phyloP scores from a whole-genome alignment of 2,113 vertebrate genomes.

The Dasypus novemcinctus region DNA sequence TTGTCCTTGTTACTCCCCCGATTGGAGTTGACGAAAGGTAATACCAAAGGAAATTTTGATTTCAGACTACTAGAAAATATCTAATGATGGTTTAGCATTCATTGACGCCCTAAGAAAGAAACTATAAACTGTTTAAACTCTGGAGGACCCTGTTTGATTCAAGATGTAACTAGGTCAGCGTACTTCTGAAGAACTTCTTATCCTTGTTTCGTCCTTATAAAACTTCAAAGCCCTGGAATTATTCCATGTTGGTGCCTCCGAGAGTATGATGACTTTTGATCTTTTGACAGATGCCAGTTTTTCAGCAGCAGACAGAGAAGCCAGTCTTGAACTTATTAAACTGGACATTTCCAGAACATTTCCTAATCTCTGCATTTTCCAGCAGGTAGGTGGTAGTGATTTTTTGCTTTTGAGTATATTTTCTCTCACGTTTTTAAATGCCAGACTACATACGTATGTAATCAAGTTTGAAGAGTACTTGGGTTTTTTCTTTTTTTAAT shows the following conservation, averaged over 20 bases:
- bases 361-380: conserved; percentile 96
- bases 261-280: neutral
- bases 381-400: conserved; percentile 87
- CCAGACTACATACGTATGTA: neutral
- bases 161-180: no score
- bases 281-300: conserved; percentile 87
- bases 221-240: accelerated
- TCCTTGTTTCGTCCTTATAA: accelerated
- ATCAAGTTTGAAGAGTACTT: neutral
- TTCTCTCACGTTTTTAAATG: neutral
- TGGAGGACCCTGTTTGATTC: neutral
- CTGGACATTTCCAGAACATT: conserved; percentile 98
- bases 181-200: accelerated
- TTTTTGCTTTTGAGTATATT: neutral
- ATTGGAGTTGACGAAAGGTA: neutral
- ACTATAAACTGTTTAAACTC: no score
- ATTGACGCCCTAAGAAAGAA: neutral
- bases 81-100: no score
- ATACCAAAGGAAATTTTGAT: neutral
- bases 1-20: neutral
- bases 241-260: accelerated
- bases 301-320: conserved; percentile 92
- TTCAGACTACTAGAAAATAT: neutral
- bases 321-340: conserved; percentile 96
- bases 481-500: neutral